These are phyloP conservation scores for Dione juno DNA, from an alignment of 2,888 invertebrate species.

Conservation along the genomic window DNA sequence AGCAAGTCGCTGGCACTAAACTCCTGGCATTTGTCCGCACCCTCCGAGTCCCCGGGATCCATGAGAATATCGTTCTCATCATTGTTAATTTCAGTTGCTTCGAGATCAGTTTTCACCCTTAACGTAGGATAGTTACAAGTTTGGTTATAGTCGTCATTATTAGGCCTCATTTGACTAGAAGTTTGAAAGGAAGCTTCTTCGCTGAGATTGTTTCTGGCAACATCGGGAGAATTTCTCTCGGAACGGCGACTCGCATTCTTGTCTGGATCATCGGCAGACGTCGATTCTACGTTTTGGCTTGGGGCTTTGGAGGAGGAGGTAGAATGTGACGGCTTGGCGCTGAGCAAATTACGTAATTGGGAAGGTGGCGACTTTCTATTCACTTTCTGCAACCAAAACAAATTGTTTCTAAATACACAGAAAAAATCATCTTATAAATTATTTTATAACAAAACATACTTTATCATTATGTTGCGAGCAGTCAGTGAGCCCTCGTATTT, in stretches of 20 bases:
- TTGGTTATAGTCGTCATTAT: conserved; percentile 82
- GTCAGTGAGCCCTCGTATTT: conserved; percentile 91
- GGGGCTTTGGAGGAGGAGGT: conserved; percentile 83
- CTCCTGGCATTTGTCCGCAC: conserved; percentile 73
- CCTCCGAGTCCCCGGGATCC: conserved; percentile 76
- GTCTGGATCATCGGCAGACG: conserved; percentile 75
- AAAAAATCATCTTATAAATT: not conserved
- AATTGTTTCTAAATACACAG: too few relatives aligned
- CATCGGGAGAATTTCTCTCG: conserved; percentile 81
- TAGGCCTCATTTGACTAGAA: conserved; percentile 84
- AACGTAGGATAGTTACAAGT: conserved; percentile 76
- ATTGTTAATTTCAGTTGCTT: conserved; percentile 78
- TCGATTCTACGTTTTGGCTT: conserved; percentile 82
- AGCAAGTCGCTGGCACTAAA: conserved; percentile 77
- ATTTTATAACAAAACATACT: conserved; percentile 53
- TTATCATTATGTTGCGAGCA: conserved; percentile 83
- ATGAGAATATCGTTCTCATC: conserved; percentile 77
- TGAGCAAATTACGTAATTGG: conserved; percentile 82
- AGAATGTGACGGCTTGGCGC: conserved; percentile 82
- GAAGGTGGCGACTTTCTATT: conserved; percentile 82
- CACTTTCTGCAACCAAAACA: conserved; percentile 71
- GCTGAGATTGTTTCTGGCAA: conserved; percentile 83
- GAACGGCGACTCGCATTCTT: conserved; percentile 76
- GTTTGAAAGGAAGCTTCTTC: conserved; percentile 82
- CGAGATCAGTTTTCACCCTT: conserved; percentile 83